These are phyloP conservation scores for Limanda limanda DNA, from an alignment of 2,113 vertebrate genomes.

Conservation along the genomic window DNA sequence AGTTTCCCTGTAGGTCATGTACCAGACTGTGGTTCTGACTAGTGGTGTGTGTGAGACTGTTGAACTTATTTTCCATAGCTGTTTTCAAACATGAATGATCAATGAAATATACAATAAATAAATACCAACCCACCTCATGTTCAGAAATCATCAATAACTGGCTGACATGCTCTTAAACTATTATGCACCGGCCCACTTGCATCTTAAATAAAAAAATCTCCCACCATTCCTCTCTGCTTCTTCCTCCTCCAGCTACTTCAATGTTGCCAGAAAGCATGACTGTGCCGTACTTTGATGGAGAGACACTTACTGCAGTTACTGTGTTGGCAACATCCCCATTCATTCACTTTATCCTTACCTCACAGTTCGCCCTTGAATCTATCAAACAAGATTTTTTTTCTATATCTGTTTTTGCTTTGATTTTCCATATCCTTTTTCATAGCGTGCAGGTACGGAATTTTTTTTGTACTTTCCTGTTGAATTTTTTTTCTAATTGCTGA, in stretches of 20 bases:
- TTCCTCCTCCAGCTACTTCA: background rate
- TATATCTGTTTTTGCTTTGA: background rate
- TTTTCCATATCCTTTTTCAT: background rate
- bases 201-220: background rate
- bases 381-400: background rate
- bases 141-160: background rate
- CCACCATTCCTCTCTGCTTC: background rate
- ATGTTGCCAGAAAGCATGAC: background rate
- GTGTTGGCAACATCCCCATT: background rate
- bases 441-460: background rate
- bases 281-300: background rate
- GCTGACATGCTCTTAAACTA: background rate
- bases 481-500: background rate
- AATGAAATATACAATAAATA: no score
- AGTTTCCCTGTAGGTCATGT: no score
- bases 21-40: no score
- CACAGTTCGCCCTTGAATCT: slow-evolving; percentile 8
- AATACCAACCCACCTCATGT: background rate
- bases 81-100: background rate
- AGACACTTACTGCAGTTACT: background rate
- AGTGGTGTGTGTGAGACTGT: no score
- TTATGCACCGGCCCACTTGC: background rate
- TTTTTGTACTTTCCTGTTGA: background rate
- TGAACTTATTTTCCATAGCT: no score
- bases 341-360: background rate